These are phyloP conservation scores for Cheilosia urbana DNA, from an alignment of 2,888 invertebrate genomes.

Conservation along the genomic window DNA sequence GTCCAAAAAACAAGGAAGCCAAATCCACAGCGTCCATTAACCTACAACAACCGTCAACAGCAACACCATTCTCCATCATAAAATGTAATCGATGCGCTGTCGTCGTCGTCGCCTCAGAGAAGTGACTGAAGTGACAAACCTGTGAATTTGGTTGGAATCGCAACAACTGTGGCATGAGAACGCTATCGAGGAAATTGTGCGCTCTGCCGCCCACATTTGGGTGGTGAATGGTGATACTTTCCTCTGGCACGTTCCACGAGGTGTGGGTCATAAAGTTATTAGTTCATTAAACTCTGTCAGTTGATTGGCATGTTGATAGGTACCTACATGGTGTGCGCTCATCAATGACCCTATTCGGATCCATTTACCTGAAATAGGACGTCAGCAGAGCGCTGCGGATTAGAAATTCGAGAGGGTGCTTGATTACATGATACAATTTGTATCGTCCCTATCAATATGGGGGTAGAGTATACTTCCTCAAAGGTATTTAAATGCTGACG, in stretches of 20 bases:
- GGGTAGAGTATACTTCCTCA: not conserved
- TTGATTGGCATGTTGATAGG: conserved; percentile 27
- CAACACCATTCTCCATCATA: conserved; percentile 31
- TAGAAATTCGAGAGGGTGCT: conserved; percentile 13
- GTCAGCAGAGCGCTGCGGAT: conserved; percentile 8
- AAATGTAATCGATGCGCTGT: conserved; percentile 12
- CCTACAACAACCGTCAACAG: not conserved
- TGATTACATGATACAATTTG: conserved; percentile 18
- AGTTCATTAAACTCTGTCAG: conserved; percentile 42
- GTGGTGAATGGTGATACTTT: not conserved
- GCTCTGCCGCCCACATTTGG: conserved; percentile 1
- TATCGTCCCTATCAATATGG: not conserved
- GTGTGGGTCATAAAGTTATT: conserved; percentile 40
- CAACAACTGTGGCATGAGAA: not conserved
- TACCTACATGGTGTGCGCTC: conserved; percentile 26
- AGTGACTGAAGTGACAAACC: not conserved
- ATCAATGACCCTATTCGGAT: conserved; percentile 32
- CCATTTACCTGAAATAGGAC: conserved; percentile 19
- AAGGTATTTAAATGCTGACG: not conserved
- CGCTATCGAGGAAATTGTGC: conserved; percentile 4
- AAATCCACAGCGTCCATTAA: conserved; percentile 30
- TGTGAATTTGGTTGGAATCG: conserved; percentile 4
- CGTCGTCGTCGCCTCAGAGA: not conserved
- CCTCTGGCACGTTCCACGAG: not conserved
- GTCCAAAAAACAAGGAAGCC: conserved; percentile 4